Evolutionary conservation across 37 sponge, comb jelly and placozoan species (phyloP).

Genomic region (Beroe forskalii): DNA sequence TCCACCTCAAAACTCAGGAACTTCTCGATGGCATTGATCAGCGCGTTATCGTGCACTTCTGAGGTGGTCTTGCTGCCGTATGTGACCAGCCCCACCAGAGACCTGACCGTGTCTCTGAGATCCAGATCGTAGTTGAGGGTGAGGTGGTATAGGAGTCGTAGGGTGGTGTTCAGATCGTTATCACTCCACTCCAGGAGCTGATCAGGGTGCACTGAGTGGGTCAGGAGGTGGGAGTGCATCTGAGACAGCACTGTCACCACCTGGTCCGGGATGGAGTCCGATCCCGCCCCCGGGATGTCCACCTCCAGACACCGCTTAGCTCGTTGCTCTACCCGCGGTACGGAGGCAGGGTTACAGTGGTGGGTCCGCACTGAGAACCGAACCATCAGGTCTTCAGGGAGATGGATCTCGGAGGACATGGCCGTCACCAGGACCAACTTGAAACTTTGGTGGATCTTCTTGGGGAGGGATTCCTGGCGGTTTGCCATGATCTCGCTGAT

Average conservation of each 20-base stretch:
- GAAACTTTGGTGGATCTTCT: constrained; percentile 17
- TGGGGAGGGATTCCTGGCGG: constrained; percentile 1
- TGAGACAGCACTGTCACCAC: not conserved
- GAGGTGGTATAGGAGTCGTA: not conserved
- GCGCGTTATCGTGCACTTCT: not conserved
- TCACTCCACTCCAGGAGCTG: not conserved
- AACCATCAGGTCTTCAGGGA: constrained; percentile 20
- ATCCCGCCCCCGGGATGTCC: not conserved
- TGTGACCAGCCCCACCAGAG: constrained; percentile 24
- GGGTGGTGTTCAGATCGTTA: constrained; percentile 7
- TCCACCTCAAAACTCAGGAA: constrained; percentile 46
- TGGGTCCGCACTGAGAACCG: constrained; percentile 10
- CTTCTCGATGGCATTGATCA: constrained; percentile 1
- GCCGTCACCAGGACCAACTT: constrained; percentile 18
- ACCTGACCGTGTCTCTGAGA: not conserved
- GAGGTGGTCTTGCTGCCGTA: constrained; percentile 31
- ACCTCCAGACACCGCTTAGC: not conserved
- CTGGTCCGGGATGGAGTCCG: not conserved
- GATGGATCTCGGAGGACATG: not conserved
- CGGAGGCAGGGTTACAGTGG: not conserved
- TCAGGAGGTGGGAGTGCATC: constrained; percentile 21
- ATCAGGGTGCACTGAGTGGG: not conserved
- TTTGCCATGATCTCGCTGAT: constrained; percentile 28
- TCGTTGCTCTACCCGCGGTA: not conserved
- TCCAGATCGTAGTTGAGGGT: not conserved